Base-by-base conservation (phyloP, 2,888 invertebrate species). In the Andrena praecox region DNA sequence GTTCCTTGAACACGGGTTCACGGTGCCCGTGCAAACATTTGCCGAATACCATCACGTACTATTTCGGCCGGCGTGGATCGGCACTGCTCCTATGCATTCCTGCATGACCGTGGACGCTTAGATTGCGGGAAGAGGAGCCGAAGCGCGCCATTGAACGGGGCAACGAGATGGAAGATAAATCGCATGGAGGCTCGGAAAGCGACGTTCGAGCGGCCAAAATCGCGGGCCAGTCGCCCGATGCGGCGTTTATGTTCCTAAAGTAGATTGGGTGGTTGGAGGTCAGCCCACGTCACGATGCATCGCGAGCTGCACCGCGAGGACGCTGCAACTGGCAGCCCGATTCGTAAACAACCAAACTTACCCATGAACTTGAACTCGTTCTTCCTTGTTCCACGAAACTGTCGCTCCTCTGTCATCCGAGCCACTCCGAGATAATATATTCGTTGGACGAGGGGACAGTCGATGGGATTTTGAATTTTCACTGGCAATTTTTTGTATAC, bases 11-110 rank as follows among this genome's bases (percentile, higher is more conserved):
- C 33, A 84, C 79, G 35, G 84, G 81, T 85, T 84, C 79, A 63
- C 71, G 72, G 12, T 0, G 42, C 16, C 42, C 16, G 42, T 75
- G 83, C 85, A 86, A 89, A 89, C 88, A 86, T 90, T 90, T 88
- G 73, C 64, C 84, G 70, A 71, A 84, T 87, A 77, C 80, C 88
- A 88, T 91, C 91, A 90, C 79, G 74, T 75, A 87, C 89, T 91
- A 90, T 91, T 91, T 90, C 85, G 64, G 86, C 82, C 82, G 54
- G 10, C 62, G 76, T 67, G 76, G 78, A 69, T 80, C 24, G 56
- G 8, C 48, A 60, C 4, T 20, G 20, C 56, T 20, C 31, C 72
- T 78, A 62, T 87, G 80, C 85, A 84, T 87, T 87, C 84, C 59
- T 68, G 78, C 85, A 80, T 78, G 80, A 69, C 62, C 74, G 85